phyloP scores from a whole-genome alignment of 2,797 vertebrate genomes.

The Champsocephalus esox region DNA sequence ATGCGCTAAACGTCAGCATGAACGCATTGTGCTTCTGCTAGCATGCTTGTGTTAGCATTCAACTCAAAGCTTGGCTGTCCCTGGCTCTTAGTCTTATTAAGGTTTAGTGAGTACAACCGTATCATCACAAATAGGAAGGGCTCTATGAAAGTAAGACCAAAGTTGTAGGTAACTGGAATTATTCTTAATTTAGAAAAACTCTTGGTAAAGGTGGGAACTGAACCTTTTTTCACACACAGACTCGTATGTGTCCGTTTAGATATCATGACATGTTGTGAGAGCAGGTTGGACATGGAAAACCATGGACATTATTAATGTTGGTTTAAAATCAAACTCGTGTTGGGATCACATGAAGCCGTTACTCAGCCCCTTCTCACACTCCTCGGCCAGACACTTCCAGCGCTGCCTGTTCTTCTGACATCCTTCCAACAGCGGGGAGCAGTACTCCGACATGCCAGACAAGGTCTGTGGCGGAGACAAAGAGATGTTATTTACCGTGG shows the following conservation, averaged over 20 bases:
- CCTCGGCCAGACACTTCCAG: slow-evolving; percentile 93
- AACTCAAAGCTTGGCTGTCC: not conserved
- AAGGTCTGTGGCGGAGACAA: slow-evolving; percentile 86
- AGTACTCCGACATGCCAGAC: slow-evolving; percentile 89
- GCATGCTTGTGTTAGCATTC: slow-evolving; percentile 2
- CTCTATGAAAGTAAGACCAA: not conserved
- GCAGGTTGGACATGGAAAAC: not conserved
- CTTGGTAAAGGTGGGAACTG: not conserved
- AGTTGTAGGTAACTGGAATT: not conserved
- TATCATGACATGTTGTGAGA: slow-evolving; percentile 38
- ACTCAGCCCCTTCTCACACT: slow-evolving; percentile 87
- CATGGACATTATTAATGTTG: slow-evolving; percentile 7
- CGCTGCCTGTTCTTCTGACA: slow-evolving; percentile 94
- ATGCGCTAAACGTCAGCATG: not conserved
- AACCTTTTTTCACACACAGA: not conserved
- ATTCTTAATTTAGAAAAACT: not conserved
- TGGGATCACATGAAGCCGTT: slow-evolving; percentile 83
- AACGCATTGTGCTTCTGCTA: not conserved
- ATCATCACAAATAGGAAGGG: slow-evolving; percentile 1
- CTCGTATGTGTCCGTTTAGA: not conserved
- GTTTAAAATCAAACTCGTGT: slow-evolving; percentile 5
- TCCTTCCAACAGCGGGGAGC: slow-evolving; percentile 94
- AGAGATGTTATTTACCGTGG: not conserved
- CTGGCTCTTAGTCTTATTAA: not conserved
- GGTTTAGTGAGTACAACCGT: not conserved